A percentile compares a stretch with the other conserved stretches of the same genome.
These are phyloP conservation scores for Chloroceryle amazona DNA, from an alignment of 2,797 vertebrate genomes.

Conservation along the genomic window DNA sequence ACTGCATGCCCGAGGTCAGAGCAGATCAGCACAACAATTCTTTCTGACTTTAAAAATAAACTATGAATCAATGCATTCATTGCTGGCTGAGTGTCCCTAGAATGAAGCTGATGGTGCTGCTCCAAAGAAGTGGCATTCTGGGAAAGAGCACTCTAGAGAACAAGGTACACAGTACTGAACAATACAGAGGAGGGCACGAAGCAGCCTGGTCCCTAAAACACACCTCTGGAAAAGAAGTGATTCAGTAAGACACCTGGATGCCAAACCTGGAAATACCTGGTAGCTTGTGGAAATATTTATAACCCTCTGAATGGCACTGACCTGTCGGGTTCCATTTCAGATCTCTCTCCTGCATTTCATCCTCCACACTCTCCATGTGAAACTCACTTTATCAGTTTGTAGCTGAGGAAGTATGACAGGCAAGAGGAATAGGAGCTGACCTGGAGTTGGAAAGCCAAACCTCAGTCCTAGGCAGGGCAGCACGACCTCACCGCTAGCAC, in stretches of 20 bases:
- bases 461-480: not conserved
- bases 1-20: constrained; percentile 35
- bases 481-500: not conserved
- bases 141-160: not conserved
- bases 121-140: not conserved
- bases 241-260: not conserved
- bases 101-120: not conserved
- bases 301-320: not conserved
- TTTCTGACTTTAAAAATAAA: constrained; percentile 62
- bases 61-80: constrained; percentile 56
- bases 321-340: not conserved
- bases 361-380: not conserved
- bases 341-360: not conserved
- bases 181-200: not conserved
- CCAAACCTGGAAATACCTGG: not conserved
- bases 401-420: not conserved
- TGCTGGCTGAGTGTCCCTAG: not conserved
- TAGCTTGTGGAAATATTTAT: not conserved
- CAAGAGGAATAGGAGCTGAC: not conserved
- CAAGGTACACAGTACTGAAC: not conserved
- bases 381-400: not conserved
- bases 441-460: not conserved
- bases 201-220: not conserved
- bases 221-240: not conserved
- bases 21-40: constrained; percentile 31